phyloP scores from a whole-genome alignment of 2,113 vertebrate species.

The Ardeotis arabs region DNA sequence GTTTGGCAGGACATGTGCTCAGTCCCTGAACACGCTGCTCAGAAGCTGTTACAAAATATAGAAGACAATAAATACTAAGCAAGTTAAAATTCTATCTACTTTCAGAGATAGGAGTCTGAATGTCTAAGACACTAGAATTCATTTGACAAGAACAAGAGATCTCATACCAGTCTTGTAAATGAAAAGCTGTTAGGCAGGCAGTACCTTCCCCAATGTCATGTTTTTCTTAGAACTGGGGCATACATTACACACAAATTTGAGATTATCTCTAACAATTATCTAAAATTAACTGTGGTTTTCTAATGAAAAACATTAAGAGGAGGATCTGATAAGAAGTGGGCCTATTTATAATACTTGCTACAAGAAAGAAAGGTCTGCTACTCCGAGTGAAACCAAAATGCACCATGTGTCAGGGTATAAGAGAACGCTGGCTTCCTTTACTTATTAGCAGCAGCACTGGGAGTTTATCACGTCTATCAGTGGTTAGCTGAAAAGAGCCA shows the following conservation, averaged over 20 bases:
- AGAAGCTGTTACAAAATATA: slow-evolving; percentile 8
- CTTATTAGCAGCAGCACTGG: slow-evolving; percentile 11
- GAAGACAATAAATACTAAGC: not conserved
- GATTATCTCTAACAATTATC: slow-evolving; percentile 80
- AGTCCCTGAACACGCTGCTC: not conserved
- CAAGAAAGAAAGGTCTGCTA: not conserved
- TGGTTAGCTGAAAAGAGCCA: slow-evolving; percentile 46
- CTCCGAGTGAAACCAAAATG: slow-evolving; percentile 11
- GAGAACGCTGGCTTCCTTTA: not conserved
- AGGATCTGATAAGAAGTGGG: slow-evolving; percentile 75
- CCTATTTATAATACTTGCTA: slow-evolving; percentile 75
- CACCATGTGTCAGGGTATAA: not conserved
- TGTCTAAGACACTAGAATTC: not conserved
- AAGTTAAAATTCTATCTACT: slow-evolving; percentile 38
- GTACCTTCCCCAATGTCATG: slow-evolving; percentile 60
- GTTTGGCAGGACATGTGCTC: not conserved
- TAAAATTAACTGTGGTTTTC: slow-evolving; percentile 84
- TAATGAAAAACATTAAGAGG: slow-evolving; percentile 81
- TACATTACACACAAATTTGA: slow-evolving; percentile 74
- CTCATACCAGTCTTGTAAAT: not conserved
- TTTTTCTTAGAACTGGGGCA: slow-evolving; percentile 76
- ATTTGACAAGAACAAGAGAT: slow-evolving; percentile 11
- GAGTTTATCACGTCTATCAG: not conserved
- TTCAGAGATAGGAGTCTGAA: slow-evolving; percentile 32
- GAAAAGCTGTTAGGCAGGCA: slow-evolving; percentile 37